These are phyloP conservation scores for Pangasianodon hypophthalmus DNA, from an alignment of 2,113 vertebrate species.

Conservation along the genomic window DNA sequence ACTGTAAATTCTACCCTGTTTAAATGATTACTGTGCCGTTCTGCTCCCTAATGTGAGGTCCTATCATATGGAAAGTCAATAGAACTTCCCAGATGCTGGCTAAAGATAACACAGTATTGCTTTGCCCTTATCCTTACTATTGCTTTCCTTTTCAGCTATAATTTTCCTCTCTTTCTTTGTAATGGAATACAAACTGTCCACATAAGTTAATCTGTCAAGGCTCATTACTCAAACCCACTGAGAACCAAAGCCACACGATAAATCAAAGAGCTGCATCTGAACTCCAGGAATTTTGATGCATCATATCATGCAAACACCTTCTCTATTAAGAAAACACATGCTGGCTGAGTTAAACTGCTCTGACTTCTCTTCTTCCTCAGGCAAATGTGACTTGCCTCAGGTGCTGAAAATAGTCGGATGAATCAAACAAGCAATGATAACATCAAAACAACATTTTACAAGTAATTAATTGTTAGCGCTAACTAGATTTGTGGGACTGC, in stretches of 20 bases:
- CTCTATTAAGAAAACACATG: constrained; percentile 54
- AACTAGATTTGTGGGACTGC: neutral
- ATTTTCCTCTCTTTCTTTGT: constrained; percentile 39
- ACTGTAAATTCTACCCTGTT: constrained; percentile 20
- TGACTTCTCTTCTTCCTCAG: constrained; percentile 15
- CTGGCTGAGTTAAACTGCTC: constrained; percentile 36
- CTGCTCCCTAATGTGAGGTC: constrained; percentile 28
- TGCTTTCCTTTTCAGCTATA: constrained; percentile 26
- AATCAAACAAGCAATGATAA: constrained; percentile 31
- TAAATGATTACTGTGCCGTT: constrained; percentile 7
- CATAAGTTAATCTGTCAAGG: constrained; percentile 53
- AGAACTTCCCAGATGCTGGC: constrained; percentile 30
- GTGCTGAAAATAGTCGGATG: constrained; percentile 10
- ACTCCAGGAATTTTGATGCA: constrained; percentile 54
- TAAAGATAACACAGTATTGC: constrained; percentile 31
- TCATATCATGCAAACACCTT: constrained; percentile 55
- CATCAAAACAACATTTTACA: neutral
- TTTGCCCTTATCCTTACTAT: constrained; percentile 1
- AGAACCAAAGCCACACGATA: constrained; percentile 55
- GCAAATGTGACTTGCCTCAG: constrained; percentile 9
- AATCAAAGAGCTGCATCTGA: constrained; percentile 52
- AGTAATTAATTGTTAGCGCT: neutral
- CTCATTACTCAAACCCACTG: constrained; percentile 41
- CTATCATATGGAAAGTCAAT: constrained; percentile 39
- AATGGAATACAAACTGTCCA: constrained; percentile 44